Base-by-base conservation (phyloP, 2,797 vertebrate species). In the Streptopelia turtur region DNA sequence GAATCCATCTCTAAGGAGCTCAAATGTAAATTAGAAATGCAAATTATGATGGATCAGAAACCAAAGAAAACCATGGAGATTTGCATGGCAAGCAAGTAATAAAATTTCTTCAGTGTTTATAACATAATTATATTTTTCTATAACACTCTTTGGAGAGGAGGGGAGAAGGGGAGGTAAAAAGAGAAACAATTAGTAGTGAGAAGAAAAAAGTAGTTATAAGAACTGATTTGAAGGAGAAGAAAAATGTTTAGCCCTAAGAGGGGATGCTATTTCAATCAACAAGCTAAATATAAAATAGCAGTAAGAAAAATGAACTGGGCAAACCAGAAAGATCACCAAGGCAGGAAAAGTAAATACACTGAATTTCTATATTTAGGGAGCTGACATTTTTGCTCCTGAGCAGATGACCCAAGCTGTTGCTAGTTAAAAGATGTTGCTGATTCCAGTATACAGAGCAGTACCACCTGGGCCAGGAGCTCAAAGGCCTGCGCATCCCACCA, bases 361-460 rank as follows among this genome's bases (percentile, higher is more conserved):
- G 53, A 74, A 89, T 77, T 82, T 93, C 95, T 96, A 70, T 90
- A 89, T 95, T 96, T 93, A 96, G 95, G 78, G 78, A 92, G 75
- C 61, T 89, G 93, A 84, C 68, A 71, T 92, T 92, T 94, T 83
- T 90, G 74, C 88, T 94, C 85, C 86, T 78, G 68, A 85, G 20
- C 88, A 83, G 83, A 86, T 66, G 90, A 60, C 86, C 84, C 78
- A 77, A 75, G 77, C 77, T 74, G 88, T 25, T 88, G 79, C 78
- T 86, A 7, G 12, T 56, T 66, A 11, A 21, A 43, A 49, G 91
- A 37, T 52, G 65, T 6, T 72, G 63, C 72, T 86, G 89, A 50
- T 82, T 25, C 20, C 45, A 55, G 11, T 21, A 37, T 8, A 5
- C 64, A 14, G 0, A 23, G 93, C 57, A 39, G 41, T 4, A 22